Evolutionary conservation across 2,113 vertebrate genomes (phyloP), one percentile per base, ranked within the genome.

Genomic region (Hylia prasina): DNA sequence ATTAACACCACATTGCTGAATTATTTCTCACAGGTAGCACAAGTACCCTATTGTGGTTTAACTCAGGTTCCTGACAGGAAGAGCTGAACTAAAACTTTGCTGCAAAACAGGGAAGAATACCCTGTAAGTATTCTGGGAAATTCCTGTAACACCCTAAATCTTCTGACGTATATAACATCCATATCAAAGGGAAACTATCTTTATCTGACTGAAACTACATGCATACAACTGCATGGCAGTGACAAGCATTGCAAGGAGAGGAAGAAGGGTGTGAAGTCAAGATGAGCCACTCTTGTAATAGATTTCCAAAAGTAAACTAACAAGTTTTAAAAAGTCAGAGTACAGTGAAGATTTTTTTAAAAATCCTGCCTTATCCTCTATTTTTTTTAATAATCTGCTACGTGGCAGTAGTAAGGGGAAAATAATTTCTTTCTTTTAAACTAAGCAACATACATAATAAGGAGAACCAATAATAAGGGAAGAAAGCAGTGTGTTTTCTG

Each of bases 331-430:
- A 89, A 73, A 25, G 3, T 30, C 54, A 30, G 11, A 47, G 8
- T 28, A 54, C 2, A 42, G 4, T 33, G 10, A 83, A 64, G 10
- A 7, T 1, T 19, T 42, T 58, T 47, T 0, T 0, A 42, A 89
- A 80, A 27, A 56, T 6, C 0, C 22, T 58, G 23, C 5, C 3
- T 44, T 37, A 54, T 35, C 25, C 3, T 4, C 4, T 28, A 16
- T 17, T 25, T 35, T 27, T 33, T 57, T 23, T 22, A 15, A 19
- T 9, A 42, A 65, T 33, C 13, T 82, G 7, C 3, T 37, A 30
- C 28, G 6, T 33, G n/a, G 3, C 13, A 61, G 20, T 10, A 70
- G 1, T 13, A 45, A 63, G 14, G 45, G 39, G 13, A 63, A 58
- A 85, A 71, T 8, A 4, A 39, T 47, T 58, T 66, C 6, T 13